Evolutionary conservation across 92 coral and sea anemone genomes (phyloP), one percentile per base, ranked within the genome.

Genomic region (Paramuricea clavata): DNA sequence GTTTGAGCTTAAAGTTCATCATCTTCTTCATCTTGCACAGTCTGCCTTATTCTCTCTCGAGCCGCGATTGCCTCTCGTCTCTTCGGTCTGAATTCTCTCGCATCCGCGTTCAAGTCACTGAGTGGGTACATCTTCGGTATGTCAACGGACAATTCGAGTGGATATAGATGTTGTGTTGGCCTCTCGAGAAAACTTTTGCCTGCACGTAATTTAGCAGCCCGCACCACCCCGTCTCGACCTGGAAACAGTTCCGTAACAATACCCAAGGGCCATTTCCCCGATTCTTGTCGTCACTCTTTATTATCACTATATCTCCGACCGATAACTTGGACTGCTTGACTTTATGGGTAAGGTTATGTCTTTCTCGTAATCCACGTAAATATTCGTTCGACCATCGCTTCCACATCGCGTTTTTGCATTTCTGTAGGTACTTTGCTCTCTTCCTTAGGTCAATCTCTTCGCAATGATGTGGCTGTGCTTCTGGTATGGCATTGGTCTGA

Each of bases 201-300:
- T 17, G 64, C 27, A 2, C 64, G 3, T 13, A 56, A 6, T 64
- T n/a, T 39, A 2, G 9, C 44, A 4, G 11, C 76, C 5, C 76
- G 2, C n/a, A 27, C 15, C 25, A 32, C 28, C 5, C 44, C 17
- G 44, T 69, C 76, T 13, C 44, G 31, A 7, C 76, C 76, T 12
- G 44, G 17, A 32, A 69, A 27, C 44, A 69, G 76, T 42, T 69
- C 76, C 19, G 12, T 44, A 13, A 69, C 49, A 15, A 69, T 69
- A 1, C 76, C 76, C 17, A 69, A 32, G 49, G 42, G 41, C 76
- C 76, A 69, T 44, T 69, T 69, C 9, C 79, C 1, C 79, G 79
- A 25, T 36, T 73, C 56, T 73, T 73, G 10, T 73, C 47, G 2
- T 69, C 76, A 6, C 43, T 69, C 36, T 69, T 28, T 16, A 69